A percentile compares a stretch with the other conserved stretches of the same genome.
These are phyloP conservation scores for Phoronis australis DNA, from an alignment of 2,888 invertebrate species.

Conservation along the genomic window DNA sequence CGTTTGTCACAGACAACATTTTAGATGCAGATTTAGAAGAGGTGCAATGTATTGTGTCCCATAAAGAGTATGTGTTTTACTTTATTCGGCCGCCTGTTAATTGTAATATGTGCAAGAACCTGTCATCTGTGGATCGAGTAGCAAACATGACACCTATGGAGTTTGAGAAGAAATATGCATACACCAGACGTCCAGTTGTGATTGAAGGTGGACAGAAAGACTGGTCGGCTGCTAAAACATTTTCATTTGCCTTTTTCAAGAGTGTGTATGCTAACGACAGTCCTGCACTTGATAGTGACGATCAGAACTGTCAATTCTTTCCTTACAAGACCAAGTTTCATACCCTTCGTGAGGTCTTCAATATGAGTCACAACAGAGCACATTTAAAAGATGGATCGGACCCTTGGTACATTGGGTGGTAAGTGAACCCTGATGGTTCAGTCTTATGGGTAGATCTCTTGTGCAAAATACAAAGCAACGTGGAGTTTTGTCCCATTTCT, in stretches of 20 bases:
- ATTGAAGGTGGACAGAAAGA: constrained; percentile 73
- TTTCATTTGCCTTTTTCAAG: constrained; percentile 79
- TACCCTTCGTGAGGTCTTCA: constrained; percentile 73
- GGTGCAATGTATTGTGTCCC: constrained; percentile 29
- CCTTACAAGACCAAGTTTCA: no score
- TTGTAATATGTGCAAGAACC: constrained; percentile 70
- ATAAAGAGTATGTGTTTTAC: constrained; percentile 22
- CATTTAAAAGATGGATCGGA: constrained; percentile 59
- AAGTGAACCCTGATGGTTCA: no score
- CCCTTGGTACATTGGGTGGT: constrained; percentile 73
- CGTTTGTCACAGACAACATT: no score
- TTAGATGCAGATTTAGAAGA: constrained; percentile 15
- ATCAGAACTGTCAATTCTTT: constrained; percentile 81
- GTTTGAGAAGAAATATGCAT: constrained; percentile 73
- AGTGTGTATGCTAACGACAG: constrained; percentile 60
- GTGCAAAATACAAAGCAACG: no score
- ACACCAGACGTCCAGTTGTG: constrained; percentile 74
- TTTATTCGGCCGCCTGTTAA: constrained; percentile 73
- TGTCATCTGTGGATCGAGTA: constrained; percentile 64
- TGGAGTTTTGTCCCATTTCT: no score
- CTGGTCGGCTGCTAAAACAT: constrained; percentile 75
- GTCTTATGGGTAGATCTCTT: no score
- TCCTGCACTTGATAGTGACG: constrained; percentile 34
- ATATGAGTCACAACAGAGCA: constrained; percentile 70
- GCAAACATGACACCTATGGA: constrained; percentile 62